Conservation (phyloP, 1,140 invertebrate species). For the Drosophila malerkotliana region DNA sequence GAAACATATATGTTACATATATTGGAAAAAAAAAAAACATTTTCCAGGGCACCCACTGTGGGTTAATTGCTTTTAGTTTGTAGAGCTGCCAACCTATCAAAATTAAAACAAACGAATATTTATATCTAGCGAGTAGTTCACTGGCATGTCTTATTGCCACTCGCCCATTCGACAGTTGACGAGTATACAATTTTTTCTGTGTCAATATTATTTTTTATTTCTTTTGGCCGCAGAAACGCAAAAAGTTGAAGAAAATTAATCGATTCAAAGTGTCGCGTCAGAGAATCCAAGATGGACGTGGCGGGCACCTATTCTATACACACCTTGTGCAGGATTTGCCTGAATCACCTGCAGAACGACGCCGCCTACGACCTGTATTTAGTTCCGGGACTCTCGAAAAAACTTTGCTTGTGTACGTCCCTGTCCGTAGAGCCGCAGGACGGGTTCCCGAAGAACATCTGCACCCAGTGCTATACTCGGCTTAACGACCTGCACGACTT, state of each 20-base stretch:
- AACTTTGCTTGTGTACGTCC: constrained; percentile 75
- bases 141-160: constrained; percentile 40
- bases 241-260: constrained; percentile 26
- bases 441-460: constrained; percentile 78
- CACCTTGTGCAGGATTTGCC: constrained; percentile 76
- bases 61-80: constrained; percentile 2
- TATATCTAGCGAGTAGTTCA: constrained; percentile 14
- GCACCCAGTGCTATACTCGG: constrained; percentile 70
- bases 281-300: constrained; percentile 59
- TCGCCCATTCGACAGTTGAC: constrained; percentile 49
- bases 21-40: too few relatives aligned
- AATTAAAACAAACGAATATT: neutral
- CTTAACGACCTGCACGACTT: constrained; percentile 79
- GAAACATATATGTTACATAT: too few relatives aligned
- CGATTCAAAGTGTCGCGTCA: constrained; percentile 13
- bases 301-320: constrained; percentile 72
- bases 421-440: constrained; percentile 77
- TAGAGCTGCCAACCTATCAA: neutral
- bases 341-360: constrained; percentile 74
- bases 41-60: neutral
- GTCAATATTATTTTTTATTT: constrained; percentile 76
- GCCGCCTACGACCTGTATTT: constrained; percentile 73
- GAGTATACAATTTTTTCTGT: constrained; percentile 77
- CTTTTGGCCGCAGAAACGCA: constrained; percentile 44
- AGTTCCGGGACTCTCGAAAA: constrained; percentile 77